Conservation (phyloP, 2,888 invertebrate genomes). For the Ceriagrion tenellum region DNA sequence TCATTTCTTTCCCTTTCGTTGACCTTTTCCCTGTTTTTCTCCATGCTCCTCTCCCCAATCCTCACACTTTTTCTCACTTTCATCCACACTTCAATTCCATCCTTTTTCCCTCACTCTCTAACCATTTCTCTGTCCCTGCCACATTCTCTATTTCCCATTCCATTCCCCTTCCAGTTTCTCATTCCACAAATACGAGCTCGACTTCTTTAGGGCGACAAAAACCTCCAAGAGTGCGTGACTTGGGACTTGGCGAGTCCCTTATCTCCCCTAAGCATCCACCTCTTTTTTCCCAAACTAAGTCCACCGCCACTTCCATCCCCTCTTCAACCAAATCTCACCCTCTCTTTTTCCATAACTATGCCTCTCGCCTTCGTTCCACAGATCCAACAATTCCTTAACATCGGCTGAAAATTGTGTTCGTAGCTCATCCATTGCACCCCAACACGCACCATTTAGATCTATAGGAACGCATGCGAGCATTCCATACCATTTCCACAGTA, state of each 20-base stretch:
- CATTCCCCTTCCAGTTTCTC: not conserved
- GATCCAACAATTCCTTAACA: not conserved
- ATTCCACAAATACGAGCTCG: not conserved
- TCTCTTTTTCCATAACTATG: not conserved
- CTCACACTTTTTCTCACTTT: not conserved
- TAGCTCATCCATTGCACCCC: not conserved
- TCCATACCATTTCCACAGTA: too few relatives aligned
- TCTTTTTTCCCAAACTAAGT: not conserved
- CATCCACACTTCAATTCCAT: not conserved
- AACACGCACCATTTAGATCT: too few relatives aligned
- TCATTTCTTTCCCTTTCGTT: not conserved
- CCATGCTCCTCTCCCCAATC: not conserved
- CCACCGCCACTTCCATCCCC: not conserved
- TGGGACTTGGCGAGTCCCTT: constrained; percentile 49
- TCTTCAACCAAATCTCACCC: not conserved
- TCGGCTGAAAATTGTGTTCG: too few relatives aligned
- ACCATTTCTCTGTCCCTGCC: not conserved
- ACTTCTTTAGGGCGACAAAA: constrained; percentile 7
- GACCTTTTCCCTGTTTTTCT: not conserved
- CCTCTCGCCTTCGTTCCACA: not conserved
- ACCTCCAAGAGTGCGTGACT: constrained; percentile 38
- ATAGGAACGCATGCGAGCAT: too few relatives aligned
- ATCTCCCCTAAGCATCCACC: not conserved
- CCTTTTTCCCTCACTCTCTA: not conserved
- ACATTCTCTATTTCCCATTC: not conserved